Base-by-base conservation (phyloP, 2,113 vertebrate genomes). In the Rostratula benghalensis region DNA sequence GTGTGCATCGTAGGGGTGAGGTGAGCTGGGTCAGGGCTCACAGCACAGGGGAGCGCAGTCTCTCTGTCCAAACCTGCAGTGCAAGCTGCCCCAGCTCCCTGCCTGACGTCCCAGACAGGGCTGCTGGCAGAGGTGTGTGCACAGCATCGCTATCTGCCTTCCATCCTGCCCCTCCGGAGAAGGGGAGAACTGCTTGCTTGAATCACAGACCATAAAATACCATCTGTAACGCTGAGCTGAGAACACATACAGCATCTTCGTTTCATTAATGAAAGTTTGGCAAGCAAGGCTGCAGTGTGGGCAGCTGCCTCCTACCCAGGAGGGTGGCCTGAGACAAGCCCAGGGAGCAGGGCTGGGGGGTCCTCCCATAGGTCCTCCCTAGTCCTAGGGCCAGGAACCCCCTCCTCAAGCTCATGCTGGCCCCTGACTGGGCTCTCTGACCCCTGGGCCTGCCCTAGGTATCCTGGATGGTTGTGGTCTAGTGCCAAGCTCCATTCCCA, bases 171-270 rank as follows among this genome's bases (percentile, higher is more conserved):
- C 53, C 19, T 39, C 77, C 8, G 18, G 57, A 59, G 61, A 76
- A 37, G 2, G 3, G 71, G 46, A 56, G 53, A 56, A 45, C 60
- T 54, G 61, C 48, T 75, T 79, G 75, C 67, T 69, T 88, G 73
- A 76, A 11, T 64, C 87, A n/a, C 85, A 87, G 60, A 33, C 54
- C 8, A 3, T n/a, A 16, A 70, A 86, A 67, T 16, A 3, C 86
- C 79, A 46, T 69, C 73, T 89, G 94, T 43, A 56, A 19, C 0
- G 3, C 83, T 50, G 80, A 82, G 31, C 78, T 54, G 33, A 4
- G n/a, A 70, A 24, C 39, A 5, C 2, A 10, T 13, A 15, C 4
- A 1, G 30, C 6, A 0, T 33, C 83, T 89, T 24, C 3, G 0
- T 68, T 71, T 54, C 0, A 0, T 89, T 64, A 54, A 43, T 31